Evolutionary conservation across 2,113 vertebrate species (phyloP).

Genomic region (Alethe castanea): DNA sequence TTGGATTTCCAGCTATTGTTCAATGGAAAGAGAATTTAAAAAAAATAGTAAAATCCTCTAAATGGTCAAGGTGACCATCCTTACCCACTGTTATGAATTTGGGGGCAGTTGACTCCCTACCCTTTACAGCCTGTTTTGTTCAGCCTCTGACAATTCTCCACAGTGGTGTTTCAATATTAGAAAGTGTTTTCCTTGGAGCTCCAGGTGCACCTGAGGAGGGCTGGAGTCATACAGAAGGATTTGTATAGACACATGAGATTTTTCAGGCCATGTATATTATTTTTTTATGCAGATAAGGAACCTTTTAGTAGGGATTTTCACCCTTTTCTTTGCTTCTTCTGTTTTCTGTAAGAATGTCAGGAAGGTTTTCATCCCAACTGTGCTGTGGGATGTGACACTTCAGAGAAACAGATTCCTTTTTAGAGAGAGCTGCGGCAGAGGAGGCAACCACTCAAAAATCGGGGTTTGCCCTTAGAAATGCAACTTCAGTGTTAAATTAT

Average conservation of each 20-base stretch:
- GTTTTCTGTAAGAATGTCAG: background rate
- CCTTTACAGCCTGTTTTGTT: background rate
- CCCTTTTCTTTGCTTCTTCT: background rate
- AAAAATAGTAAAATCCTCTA: background rate
- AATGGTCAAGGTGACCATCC: background rate
- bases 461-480: background rate
- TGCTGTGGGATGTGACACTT: background rate
- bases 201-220: background rate
- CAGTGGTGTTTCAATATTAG: background rate
- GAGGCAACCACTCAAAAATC: background rate
- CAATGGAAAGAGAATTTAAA: background rate
- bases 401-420: background rate
- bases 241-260: background rate
- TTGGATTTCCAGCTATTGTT: background rate
- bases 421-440: background rate
- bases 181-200: background rate
- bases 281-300: background rate
- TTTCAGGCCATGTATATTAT: background rate
- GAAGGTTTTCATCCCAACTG: background rate
- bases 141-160: background rate
- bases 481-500: conserved; percentile 2
- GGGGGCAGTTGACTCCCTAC: background rate
- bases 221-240: background rate
- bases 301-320: background rate
- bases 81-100: background rate